These are phyloP conservation scores for Drosophila nigrodunni DNA, from an alignment of 1,140 invertebrate genomes.

Conservation along the genomic window DNA sequence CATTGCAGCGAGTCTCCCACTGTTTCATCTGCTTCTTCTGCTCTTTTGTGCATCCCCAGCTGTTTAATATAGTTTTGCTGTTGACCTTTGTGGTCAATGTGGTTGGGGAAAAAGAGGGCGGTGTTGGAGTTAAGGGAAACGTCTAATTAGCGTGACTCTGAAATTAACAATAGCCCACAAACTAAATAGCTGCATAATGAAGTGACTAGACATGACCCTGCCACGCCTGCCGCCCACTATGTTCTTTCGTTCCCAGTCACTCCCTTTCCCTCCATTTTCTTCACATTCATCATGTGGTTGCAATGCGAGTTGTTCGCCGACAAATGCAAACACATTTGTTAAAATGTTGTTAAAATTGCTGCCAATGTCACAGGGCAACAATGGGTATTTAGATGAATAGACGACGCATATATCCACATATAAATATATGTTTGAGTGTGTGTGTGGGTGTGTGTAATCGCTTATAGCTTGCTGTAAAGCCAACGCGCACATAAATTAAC, in stretches of 20 bases:
- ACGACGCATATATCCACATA: conserved; percentile 3
- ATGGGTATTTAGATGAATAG: conserved; percentile 12
- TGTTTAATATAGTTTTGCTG: conserved; percentile 24
- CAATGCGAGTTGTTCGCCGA: conserved; percentile 24
- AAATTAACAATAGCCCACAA: conserved; percentile 56
- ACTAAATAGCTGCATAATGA: conserved; percentile 70
- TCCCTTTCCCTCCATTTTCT: not conserved
- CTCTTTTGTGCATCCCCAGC: not conserved
- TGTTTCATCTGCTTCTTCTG: not conserved
- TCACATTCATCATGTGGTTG: conserved; percentile 35
- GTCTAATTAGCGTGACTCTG: conserved; percentile 67
- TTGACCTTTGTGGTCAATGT: conserved; percentile 44
- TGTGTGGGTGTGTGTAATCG: conserved; percentile 26
- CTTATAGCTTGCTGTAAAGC: conserved; percentile 67
- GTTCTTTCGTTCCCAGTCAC: not conserved
- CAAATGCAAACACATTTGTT: conserved; percentile 60
- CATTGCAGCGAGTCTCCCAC: not conserved
- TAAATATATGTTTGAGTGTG: not conserved
- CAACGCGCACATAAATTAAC: conserved; percentile 65
- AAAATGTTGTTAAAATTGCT: conserved; percentile 44
- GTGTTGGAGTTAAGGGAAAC: conserved; percentile 12
- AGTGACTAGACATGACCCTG: conserved; percentile 50
- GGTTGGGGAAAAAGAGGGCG: not conserved
- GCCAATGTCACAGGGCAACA: conserved; percentile 25
- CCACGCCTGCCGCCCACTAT: conserved; percentile 6